Conservation (phyloP, 2,113 vertebrate species). For the Carettochelys insculpta region DNA sequence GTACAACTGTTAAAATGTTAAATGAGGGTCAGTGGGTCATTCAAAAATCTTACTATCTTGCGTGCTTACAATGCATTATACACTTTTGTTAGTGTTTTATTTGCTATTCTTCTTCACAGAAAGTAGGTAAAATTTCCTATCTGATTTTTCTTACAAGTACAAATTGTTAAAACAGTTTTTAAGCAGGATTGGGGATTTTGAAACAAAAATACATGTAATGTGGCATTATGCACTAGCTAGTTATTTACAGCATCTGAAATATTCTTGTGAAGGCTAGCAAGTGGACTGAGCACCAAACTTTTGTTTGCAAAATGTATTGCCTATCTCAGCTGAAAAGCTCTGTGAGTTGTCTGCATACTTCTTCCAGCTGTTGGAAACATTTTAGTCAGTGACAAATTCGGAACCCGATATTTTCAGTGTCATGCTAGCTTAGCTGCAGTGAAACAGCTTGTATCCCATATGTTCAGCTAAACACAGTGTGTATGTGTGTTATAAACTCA, state of each 20-base stretch:
- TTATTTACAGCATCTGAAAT: not conserved
- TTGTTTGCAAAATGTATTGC: not conserved
- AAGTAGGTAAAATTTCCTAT: not conserved
- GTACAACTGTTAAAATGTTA: not conserved
- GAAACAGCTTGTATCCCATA: conserved; percentile 20
- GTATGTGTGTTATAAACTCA: not conserved
- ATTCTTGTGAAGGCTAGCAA: not conserved
- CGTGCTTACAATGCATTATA: not conserved
- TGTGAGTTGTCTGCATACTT: not conserved
- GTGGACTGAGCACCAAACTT: not conserved
- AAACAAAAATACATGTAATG: not conserved
- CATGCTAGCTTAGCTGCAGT: conserved; percentile 1
- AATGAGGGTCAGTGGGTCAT: not conserved
- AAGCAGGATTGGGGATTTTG: not conserved
- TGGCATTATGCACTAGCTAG: not conserved
- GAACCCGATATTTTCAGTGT: not conserved
- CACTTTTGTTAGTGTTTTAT: not conserved
- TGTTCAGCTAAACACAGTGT: conserved; percentile 2
- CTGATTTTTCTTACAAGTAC: not conserved
- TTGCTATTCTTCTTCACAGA: not conserved
- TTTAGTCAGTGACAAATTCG: conserved; percentile 35
- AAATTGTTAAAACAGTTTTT: not conserved
- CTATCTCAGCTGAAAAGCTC: not conserved
- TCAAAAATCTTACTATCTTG: not conserved
- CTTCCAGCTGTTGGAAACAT: conserved; percentile 23